Evolutionary conservation across 92 coral and sea anemone species (phyloP), one percentile per base, ranked within the genome.

Genomic region (Isaurus tuberculatus): DNA sequence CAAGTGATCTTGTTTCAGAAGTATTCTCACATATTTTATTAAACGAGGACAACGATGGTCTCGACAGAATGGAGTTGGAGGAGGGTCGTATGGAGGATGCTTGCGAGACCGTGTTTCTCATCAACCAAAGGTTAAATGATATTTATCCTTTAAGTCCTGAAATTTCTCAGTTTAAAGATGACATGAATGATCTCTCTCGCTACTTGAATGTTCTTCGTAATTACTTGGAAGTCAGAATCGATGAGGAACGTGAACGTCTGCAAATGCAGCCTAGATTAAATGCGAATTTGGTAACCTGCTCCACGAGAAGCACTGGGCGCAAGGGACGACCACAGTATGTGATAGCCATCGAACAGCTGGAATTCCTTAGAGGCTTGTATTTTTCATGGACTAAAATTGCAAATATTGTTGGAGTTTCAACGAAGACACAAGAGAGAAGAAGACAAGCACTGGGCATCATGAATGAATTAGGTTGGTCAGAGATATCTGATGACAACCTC

Each of bases 311-410:
- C 11, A 40, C 43, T 31, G 61, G 32, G 22, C 34, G 2, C 53
- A 32, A 31, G 30, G 74, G 84, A 27, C 43, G 74, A 28, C 84
- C 84, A 33, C 84, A 71, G 28, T 80, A 80, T 40, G 61, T 53
- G 30, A 60, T 80, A 23, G 14, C 68, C 37, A 80, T 40, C 32
- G n/a, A 29, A 19, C 85, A 80, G 36, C 51, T 80, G 55, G 85
- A 80, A 65, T 65, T 80, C 58, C 63, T 80, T 27, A 63, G 85
- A 80, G 34, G 51, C 15, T 30, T 63, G 34, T 51, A 80, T 65
- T 80, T 80, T 80, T 23, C 85, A 17, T 80, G 85, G 85, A 37
- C 60, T 27, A 17, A 65, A 65, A 80, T 80, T n/a, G 85, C 85
- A 31, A 65, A 19, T 43, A 34, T 65, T 26, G 25, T 79, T 19